Conservation (phyloP, 2,888 invertebrate genomes). For the Thereva unica region DNA sequence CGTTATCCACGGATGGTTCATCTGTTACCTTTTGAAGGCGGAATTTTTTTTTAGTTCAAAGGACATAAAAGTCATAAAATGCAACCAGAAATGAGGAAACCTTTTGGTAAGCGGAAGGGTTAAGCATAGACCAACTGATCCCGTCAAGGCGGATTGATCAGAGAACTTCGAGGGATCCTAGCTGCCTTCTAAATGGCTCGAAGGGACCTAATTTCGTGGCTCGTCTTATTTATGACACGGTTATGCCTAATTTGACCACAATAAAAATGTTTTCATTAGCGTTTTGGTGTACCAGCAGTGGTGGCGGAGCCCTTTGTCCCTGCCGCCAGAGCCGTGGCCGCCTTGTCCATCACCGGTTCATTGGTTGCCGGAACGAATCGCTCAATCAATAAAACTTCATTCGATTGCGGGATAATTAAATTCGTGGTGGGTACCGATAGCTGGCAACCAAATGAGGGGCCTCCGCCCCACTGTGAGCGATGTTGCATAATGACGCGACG, state of each 20-base stretch:
- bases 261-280: slow-evolving; percentile 38
- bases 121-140: slow-evolving; percentile 15
- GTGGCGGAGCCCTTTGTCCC: slow-evolving; percentile 15
- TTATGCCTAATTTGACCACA: slow-evolving; percentile 39
- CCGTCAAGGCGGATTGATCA: neutral
- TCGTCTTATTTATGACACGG: slow-evolving; percentile 35
- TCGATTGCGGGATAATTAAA: slow-evolving; percentile 32
- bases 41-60: slow-evolving; percentile 1
- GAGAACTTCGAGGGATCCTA: neutral
- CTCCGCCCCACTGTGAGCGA: neutral
- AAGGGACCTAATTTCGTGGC: slow-evolving; percentile 15
- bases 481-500: neutral
- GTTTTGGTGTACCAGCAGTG: slow-evolving; percentile 21
- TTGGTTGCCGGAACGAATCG: slow-evolving; percentile 32
- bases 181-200: neutral
- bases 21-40: slow-evolving; percentile 12
- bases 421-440: slow-evolving; percentile 27
- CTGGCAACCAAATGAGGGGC: slow-evolving; percentile 15
- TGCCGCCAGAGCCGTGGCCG: slow-evolving; percentile 16
- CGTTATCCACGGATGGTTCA: neutral
- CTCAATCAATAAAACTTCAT: slow-evolving; percentile 32
- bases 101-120: slow-evolving; percentile 23
- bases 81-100: slow-evolving; percentile 10
- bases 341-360: slow-evolving; percentile 29
- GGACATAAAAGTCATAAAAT: slow-evolving; percentile 19